phyloP scores from a whole-genome alignment of 2,888 invertebrate genomes.

The Balanococcus diminutus region DNA sequence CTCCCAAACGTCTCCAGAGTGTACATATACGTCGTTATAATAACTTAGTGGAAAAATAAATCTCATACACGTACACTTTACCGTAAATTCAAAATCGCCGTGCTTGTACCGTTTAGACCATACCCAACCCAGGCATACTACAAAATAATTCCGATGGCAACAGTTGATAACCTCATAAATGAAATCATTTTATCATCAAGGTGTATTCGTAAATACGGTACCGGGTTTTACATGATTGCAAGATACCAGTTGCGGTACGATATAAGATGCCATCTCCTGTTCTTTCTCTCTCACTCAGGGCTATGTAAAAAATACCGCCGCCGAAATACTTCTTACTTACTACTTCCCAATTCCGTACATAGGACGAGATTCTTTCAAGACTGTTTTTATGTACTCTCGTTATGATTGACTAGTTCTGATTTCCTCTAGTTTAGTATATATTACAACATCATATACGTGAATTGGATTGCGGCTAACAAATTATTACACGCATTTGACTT shows the following conservation, averaged over 20 bases:
- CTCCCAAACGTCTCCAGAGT: not conserved
- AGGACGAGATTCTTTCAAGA: not conserved
- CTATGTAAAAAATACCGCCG: not conserved
- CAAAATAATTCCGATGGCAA: slow-evolving; percentile 34
- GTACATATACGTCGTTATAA: not conserved
- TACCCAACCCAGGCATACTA: not conserved
- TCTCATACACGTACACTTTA: not conserved
- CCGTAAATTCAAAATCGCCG: not conserved
- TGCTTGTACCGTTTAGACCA: not conserved
- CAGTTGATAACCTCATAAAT: slow-evolving; percentile 17
- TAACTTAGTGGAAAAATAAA: not conserved
- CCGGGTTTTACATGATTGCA: slow-evolving; percentile 11
- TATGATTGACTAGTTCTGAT: not conserved
- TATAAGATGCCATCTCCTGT: not conserved
- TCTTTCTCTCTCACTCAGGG: not conserved
- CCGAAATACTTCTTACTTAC: not conserved
- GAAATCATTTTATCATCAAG: slow-evolving; percentile 1
- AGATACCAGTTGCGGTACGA: slow-evolving; percentile 20
- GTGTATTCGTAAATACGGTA: slow-evolving; percentile 7
- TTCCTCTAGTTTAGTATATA: not conserved
- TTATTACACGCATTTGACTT: not conserved
- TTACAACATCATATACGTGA: not conserved
- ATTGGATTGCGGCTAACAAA: not conserved
- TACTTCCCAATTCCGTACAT: not conserved
- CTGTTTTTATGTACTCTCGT: not conserved